Percentiles rank a stretch among this genome's conserved stretches.
Conservation (phyloP, 2,888 invertebrate genomes). For the Eristalinus aeneus region DNA sequence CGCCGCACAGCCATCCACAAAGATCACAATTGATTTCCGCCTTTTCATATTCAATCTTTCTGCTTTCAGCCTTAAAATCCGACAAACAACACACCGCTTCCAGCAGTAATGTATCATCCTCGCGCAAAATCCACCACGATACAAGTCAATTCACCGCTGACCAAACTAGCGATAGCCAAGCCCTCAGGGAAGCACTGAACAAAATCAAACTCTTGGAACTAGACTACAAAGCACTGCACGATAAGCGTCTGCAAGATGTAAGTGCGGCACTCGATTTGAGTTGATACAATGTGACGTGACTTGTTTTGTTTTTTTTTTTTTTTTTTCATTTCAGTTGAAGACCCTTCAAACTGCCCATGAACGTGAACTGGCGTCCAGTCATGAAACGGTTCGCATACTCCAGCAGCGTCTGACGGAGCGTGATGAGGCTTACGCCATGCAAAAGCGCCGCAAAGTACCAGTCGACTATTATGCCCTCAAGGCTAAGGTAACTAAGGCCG, state of each 20-base stretch:
- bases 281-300: background rate
- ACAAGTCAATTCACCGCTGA: slow-evolving; percentile 77
- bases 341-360: slow-evolving; percentile 88
- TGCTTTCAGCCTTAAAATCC: slow-evolving; percentile 70
- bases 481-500: slow-evolving; percentile 78
- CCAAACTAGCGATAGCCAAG: slow-evolving; percentile 77
- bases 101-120: slow-evolving; percentile 72
- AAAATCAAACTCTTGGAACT: slow-evolving; percentile 88
- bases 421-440: slow-evolving; percentile 79
- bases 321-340: slow-evolving; percentile 84
- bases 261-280: slow-evolving; percentile 77
- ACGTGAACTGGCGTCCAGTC: slow-evolving; percentile 83
- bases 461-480: slow-evolving; percentile 81
- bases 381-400: slow-evolving; percentile 79
- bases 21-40: too few relatives aligned
- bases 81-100: slow-evolving; percentile 66
- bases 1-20: background rate
- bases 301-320: slow-evolving; percentile 30
- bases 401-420: slow-evolving; percentile 80
- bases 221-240: slow-evolving; percentile 88
- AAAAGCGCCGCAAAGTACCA: slow-evolving; percentile 80
- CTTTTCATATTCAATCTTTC: background rate
- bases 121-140: slow-evolving; percentile 78
- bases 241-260: slow-evolving; percentile 90
- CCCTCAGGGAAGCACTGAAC: slow-evolving; percentile 81